Evolutionary conservation across 1,140 invertebrate species (phyloP), one percentile per base, ranked within the genome.

Genomic region (Danaus plexippus): DNA sequence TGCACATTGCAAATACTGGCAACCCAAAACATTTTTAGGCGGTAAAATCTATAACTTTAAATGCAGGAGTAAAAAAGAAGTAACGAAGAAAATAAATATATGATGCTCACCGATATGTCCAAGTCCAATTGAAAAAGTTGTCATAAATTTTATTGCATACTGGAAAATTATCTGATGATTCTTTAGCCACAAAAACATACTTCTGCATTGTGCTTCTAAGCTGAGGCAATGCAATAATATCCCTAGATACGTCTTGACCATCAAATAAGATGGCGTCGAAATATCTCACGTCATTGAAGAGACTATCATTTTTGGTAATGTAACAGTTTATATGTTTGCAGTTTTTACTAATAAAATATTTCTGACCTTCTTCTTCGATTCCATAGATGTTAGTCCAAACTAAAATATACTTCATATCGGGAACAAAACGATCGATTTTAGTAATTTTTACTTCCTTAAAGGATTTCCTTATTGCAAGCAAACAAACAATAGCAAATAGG

Each of bases 111-210:
- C 90, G 88, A 71, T 93, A 93, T 6, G 89, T 90, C 82, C 89
- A 91, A 32, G 91, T 93, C 88, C 90, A 89, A 66, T 93, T 92
- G 61, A 92, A 90, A 55, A 77, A 86, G 43, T 67, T 47, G 11
- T 87, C 75, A 54, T 77, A 85, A 45, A 63, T 43, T 18, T 61
- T 11, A 61, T 74, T 59, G 50, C 81, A 86, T 7, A 80, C 61
- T 10, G 80, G 80, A 60, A 73, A 83, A 49, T 83, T 80, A 53
- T 74, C 74, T 6, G 79, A 63, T 2, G 83, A 86, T 58, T 83
- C 75, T 9, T 79, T 86, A 0, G 75, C 74, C 7, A 77, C 72
- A 55, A 87, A 89, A 3, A 89, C 73, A 69, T 89, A 89, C 44
- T 80, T 76, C 54, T 89, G 89, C 48, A 59, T 54, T 1, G 15